Percentiles rank a stretch among this genome's conserved stretches.
These are phyloP conservation scores for Drosophila carrolli DNA, from an alignment of 1,140 invertebrate genomes.

Conservation along the genomic window DNA sequence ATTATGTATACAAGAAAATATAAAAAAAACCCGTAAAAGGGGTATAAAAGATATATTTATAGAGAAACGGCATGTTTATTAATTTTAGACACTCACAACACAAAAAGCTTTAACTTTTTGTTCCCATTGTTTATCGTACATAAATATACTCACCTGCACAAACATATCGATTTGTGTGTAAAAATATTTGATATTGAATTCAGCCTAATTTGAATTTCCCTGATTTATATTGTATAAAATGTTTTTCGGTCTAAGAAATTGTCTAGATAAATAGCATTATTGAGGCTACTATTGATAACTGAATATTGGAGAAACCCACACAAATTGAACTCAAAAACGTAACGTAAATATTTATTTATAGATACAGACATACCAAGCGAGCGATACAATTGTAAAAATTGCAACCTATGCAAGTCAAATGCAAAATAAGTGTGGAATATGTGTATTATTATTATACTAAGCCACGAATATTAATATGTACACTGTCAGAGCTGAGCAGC, in stretches of 20 bases:
- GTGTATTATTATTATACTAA: conserved; percentile 64
- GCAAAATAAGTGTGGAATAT: conserved; percentile 45
- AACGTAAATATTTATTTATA: conserved; percentile 69
- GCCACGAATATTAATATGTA: conserved; percentile 58
- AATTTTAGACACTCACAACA: conserved; percentile 46
- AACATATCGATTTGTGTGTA: conserved; percentile 38
- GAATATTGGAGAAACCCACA: conserved; percentile 22
- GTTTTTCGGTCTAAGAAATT: conserved; percentile 64
- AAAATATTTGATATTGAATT: conserved; percentile 38
- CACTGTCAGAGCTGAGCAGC: conserved; percentile 51
- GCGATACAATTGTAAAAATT: conserved; percentile 53
- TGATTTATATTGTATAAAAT: conserved; percentile 70
- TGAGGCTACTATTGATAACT: conserved; percentile 47
- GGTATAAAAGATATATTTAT: conserved; percentile 51
- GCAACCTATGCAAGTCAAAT: conserved; percentile 63
- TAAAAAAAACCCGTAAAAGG: conserved; percentile 2
- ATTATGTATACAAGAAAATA: conserved; percentile 43
- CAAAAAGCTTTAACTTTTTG: conserved; percentile 46
- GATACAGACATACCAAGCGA: conserved; percentile 75
- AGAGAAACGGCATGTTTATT: conserved; percentile 41
- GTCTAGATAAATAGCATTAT: conserved; percentile 54
- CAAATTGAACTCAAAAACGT: conserved; percentile 19
- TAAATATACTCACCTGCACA: conserved; percentile 49
- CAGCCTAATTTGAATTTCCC: conserved; percentile 43
- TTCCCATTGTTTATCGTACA: conserved; percentile 35